Conservation (phyloP, 2,113 vertebrate species). For the Alligator sinensis region DNA sequence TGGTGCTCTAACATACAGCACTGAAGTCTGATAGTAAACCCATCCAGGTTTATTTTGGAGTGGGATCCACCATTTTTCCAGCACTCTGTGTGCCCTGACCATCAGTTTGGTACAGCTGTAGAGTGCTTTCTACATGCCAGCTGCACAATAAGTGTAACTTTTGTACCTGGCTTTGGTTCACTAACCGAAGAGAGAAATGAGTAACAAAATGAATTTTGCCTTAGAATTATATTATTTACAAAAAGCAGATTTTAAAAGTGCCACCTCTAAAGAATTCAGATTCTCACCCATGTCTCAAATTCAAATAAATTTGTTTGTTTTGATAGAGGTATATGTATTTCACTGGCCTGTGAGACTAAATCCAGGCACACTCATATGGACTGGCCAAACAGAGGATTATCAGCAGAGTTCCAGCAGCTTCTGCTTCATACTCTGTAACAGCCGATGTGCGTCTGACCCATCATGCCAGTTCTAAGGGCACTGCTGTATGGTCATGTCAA, state of each 20-base stretch:
- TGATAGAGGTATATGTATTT: not conserved
- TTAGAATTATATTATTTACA: not conserved
- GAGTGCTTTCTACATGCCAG: no score
- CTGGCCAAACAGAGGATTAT: not conserved
- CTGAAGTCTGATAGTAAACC: no score
- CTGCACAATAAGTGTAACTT: no score
- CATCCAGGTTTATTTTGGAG: no score
- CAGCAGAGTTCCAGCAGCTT: not conserved
- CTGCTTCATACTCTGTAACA: not conserved
- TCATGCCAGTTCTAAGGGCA: not conserved
- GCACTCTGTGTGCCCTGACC: no score
- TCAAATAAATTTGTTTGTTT: not conserved
- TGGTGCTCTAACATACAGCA: no score
- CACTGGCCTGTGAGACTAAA: not conserved
- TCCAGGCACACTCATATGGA: not conserved
- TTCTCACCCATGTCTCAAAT: not conserved
- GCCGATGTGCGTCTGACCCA: rapidly evolving
- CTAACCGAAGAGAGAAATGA: not conserved
- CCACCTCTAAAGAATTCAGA: not conserved
- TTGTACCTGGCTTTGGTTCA: not conserved
- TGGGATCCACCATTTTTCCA: no score
- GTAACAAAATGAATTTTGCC: not conserved
- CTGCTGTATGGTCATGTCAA: not conserved
- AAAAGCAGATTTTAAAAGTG: not conserved
- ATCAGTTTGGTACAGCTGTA: no score